phyloP scores from a whole-genome alignment of 2,888 invertebrate genomes.

The Rhodophaea formosa region DNA sequence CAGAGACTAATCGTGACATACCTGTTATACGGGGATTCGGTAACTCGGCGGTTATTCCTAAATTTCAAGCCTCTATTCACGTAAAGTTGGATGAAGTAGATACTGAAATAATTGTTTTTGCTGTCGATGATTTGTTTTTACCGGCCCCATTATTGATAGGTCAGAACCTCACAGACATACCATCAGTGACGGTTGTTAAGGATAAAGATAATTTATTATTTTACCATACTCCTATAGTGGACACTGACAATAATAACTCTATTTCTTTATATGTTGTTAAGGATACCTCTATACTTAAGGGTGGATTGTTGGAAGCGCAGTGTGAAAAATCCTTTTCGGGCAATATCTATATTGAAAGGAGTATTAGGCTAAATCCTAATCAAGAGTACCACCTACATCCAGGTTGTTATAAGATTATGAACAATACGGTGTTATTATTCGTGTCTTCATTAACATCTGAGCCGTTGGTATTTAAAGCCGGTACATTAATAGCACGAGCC shows the following conservation, averaged over 20 bases:
- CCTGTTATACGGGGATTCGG: not conserved
- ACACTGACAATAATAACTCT: not conserved
- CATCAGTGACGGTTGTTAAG: not conserved
- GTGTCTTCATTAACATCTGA: not conserved
- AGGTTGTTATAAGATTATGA: not conserved
- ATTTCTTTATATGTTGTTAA: not conserved
- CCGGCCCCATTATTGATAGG: not conserved
- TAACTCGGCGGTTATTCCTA: not conserved
- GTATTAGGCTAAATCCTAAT: not conserved
- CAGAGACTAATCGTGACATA: not conserved
- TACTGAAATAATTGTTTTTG: constrained; percentile 6
- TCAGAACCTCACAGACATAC: not conserved
- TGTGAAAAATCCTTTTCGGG: not conserved
- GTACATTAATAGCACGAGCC: not conserved
- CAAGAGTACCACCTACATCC: not conserved
- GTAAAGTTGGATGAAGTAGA: not conserved
- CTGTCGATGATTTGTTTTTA: not conserved
- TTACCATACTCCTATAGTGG: not conserved
- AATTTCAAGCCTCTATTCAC: not conserved
- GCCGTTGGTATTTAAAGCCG: not conserved
- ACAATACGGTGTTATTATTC: not conserved
- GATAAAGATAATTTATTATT: not conserved
- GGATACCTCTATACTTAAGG: not conserved
- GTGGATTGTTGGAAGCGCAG: not conserved
- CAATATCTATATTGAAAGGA: no score